Evolutionary conservation across 2,113 vertebrate species (phyloP).

Genomic region (Cisticola juncidis): DNA sequence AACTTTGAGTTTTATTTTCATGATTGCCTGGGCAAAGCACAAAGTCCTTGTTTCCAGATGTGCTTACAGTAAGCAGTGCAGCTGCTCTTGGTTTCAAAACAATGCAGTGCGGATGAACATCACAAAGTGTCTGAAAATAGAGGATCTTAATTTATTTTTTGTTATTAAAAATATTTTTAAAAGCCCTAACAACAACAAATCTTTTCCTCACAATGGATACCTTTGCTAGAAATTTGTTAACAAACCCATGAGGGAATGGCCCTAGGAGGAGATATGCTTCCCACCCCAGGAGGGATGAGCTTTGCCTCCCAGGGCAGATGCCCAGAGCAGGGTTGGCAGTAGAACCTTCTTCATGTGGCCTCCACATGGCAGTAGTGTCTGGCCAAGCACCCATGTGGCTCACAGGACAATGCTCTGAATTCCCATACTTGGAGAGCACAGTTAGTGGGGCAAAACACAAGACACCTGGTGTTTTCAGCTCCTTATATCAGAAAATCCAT

Average conservation of each 20-base stretch:
- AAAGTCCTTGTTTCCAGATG: background rate
- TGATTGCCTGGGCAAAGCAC: background rate
- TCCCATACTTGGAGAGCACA: background rate
- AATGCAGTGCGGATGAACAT: background rate
- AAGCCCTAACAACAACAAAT: too few relatives aligned
- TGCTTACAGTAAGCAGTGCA: background rate
- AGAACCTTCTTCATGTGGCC: background rate
- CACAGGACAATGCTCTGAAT: background rate
- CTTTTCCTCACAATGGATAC: background rate
- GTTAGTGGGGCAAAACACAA: background rate
- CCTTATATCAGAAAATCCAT: background rate
- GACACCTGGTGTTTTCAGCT: background rate
- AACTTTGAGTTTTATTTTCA: background rate
- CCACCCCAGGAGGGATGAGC: background rate
- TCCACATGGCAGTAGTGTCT: background rate
- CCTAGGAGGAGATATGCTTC: background rate
- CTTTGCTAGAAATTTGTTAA: background rate
- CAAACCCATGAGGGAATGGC: background rate
- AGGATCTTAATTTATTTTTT: background rate
- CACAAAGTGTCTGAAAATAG: background rate
- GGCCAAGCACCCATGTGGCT: background rate
- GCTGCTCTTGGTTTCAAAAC: background rate
- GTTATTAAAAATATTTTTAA: background rate
- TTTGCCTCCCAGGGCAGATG: background rate
- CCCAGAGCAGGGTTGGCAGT: too few relatives aligned